Percentiles rank a stretch among this genome's conserved stretches.
These are phyloP conservation scores for Spondyliosoma cantharus DNA, from an alignment of 2,797 vertebrate species.

Conservation along the genomic window DNA sequence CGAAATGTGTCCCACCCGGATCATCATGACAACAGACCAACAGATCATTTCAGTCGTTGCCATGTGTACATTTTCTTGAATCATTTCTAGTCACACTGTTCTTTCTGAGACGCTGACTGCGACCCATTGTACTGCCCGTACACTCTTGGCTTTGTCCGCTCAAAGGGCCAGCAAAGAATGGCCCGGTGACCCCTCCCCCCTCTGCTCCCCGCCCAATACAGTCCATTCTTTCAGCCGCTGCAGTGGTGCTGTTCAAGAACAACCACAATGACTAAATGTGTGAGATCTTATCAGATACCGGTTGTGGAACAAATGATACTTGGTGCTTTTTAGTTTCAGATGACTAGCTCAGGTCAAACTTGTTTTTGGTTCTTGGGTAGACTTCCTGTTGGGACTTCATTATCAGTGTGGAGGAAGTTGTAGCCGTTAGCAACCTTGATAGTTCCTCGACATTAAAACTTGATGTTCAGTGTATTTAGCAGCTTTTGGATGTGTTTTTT, in stretches of 20 bases:
- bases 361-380: too few relatives aligned
- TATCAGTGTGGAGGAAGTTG: not conserved
- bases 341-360: not conserved
- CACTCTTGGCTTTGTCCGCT: slow-evolving; percentile 69
- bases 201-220: slow-evolving; percentile 26
- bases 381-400: not conserved
- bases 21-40: too few relatives aligned
- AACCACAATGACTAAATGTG: not conserved
- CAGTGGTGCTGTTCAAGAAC: not conserved
- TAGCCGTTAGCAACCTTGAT: not conserved
- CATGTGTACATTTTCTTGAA: not conserved
- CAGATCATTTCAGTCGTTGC: not conserved
- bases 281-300: not conserved
- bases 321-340: not conserved
- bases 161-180: slow-evolving; percentile 44
- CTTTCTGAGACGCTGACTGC: slow-evolving; percentile 53
- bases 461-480: too few relatives aligned
- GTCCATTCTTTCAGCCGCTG: slow-evolving; percentile 39
- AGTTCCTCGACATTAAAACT: not conserved
- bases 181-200: not conserved
- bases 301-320: not conserved
- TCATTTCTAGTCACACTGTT: not conserved
- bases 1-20: not conserved
- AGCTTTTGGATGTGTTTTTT: too few relatives aligned
- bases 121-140: slow-evolving; percentile 69